Conservation (phyloP, 2,797 vertebrate genomes). For the Schizopygopsis malacanthus region DNA sequence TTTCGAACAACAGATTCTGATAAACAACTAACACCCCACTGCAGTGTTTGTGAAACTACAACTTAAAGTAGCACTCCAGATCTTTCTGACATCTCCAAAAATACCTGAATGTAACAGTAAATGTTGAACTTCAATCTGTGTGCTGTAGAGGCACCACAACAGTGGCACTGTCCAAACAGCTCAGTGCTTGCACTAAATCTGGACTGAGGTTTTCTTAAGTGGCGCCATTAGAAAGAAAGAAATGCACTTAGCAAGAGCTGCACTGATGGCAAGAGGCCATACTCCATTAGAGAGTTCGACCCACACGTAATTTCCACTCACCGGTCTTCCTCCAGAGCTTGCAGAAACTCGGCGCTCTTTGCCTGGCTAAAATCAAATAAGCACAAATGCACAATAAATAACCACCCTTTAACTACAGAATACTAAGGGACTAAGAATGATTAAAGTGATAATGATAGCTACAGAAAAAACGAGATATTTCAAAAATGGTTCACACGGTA, state of each 20-base stretch:
- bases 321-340: constrained; percentile 93
- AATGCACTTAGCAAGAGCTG: constrained; percentile 30
- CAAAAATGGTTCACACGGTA: neutral
- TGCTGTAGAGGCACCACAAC: neutral
- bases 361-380: constrained; percentile 81
- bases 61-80: neutral
- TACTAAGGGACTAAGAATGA: neutral
- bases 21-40: neutral
- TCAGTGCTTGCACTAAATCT: neutral
- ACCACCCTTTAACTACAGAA: neutral
- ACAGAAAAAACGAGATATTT: neutral
- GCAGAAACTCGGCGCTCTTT: constrained; percentile 87
- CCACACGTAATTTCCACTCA: constrained; percentile 67
- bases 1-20: neutral
- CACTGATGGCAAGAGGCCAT: constrained; percentile 7
- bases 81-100: constrained; percentile 16
- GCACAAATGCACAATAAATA: neutral
- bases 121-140: neutral
- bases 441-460: neutral
- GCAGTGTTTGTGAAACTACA: neutral
- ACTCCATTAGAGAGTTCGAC: constrained; percentile 39
- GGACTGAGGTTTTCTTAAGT: constrained; percentile 9
- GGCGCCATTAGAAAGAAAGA: constrained; percentile 25
- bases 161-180: neutral
- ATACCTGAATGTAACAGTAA: neutral